phyloP scores from a whole-genome alignment of 2,888 invertebrate species.

The Nomada fucata region DNA sequence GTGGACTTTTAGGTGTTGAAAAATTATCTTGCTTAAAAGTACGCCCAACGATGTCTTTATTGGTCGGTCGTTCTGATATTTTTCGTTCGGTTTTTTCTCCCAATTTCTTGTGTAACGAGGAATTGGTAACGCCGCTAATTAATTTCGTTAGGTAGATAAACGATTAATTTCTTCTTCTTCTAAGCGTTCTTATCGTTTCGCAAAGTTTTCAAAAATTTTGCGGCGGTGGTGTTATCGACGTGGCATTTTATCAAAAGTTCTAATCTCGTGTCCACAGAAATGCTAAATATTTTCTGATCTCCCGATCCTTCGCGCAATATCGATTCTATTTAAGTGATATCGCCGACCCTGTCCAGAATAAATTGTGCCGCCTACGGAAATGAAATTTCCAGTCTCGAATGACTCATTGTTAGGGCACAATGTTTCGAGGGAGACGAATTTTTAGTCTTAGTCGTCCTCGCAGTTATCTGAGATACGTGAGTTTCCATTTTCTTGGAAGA shows the following conservation, averaged over 20 bases:
- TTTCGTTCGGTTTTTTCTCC: background rate
- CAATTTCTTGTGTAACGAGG: background rate
- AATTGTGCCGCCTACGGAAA: background rate
- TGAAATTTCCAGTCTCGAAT: background rate
- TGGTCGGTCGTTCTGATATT: too few species aligned
- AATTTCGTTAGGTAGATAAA: conserved; percentile 16
- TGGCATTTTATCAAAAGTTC: conserved; percentile 45
- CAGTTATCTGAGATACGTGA: too few species aligned
- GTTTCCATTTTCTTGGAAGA: too few species aligned
- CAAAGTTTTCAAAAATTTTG: conserved; percentile 33
- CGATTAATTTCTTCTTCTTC: conserved; percentile 28
- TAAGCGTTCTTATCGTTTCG: conserved; percentile 36
- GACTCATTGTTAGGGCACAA: background rate
- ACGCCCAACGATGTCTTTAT: background rate
- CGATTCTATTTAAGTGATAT: conserved; percentile 26
- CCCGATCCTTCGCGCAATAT: conserved; percentile 23
- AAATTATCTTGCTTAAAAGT: background rate
- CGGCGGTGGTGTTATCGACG: conserved; percentile 22
- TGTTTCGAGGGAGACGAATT: too few species aligned
- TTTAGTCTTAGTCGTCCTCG: too few species aligned
- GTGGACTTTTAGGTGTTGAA: background rate
- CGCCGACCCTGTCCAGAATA: background rate
- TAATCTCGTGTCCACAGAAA: conserved; percentile 36
- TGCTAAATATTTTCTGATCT: conserved; percentile 51
- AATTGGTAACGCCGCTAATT: conserved; percentile 2